Percentiles rank a stretch among this genome's conserved stretches.
Evolutionary conservation across 2,888 invertebrate species (phyloP).

Genomic region (Athetis lepigone): DNA sequence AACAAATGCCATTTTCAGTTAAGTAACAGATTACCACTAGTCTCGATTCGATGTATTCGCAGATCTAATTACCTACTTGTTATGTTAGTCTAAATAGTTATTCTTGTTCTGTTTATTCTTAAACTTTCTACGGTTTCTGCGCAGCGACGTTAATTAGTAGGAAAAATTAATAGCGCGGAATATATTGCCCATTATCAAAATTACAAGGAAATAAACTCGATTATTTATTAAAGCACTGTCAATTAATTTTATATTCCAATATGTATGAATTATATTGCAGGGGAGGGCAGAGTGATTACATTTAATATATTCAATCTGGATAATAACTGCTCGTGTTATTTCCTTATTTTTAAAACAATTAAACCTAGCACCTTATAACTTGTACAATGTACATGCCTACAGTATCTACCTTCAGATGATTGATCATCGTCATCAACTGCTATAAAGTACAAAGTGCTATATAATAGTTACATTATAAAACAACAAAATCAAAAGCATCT

Average conservation of each 20-base stretch:
- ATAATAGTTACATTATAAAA: slow-evolving; percentile 13
- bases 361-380: slow-evolving; percentile 1
- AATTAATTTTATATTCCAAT: slow-evolving; percentile 73
- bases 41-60: slow-evolving; percentile 32
- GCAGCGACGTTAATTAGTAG: not conserved
- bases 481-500: slow-evolving; percentile 10
- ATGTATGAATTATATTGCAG: slow-evolving; percentile 53
- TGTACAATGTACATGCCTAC: too few species aligned
- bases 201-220: slow-evolving; percentile 50
- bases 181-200: slow-evolving; percentile 15
- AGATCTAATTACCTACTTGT: slow-evolving; percentile 31
- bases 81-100: not conserved
- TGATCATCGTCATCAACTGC: slow-evolving; percentile 20
- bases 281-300: slow-evolving; percentile 67
- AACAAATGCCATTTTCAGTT: slow-evolving; percentile 47
- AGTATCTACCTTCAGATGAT: slow-evolving; percentile 5
- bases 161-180: not conserved
- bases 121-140: not conserved
- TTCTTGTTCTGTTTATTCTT: too few species aligned
- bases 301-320: slow-evolving; percentile 60
- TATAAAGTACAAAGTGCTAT: too few species aligned
- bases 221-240: slow-evolving; percentile 74
- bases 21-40: slow-evolving; percentile 46
- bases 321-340: slow-evolving; percentile 30
- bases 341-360: slow-evolving; percentile 37